Conservation (phyloP, 2,113 vertebrate genomes). For the Porphyrio hochstetteri region DNA sequence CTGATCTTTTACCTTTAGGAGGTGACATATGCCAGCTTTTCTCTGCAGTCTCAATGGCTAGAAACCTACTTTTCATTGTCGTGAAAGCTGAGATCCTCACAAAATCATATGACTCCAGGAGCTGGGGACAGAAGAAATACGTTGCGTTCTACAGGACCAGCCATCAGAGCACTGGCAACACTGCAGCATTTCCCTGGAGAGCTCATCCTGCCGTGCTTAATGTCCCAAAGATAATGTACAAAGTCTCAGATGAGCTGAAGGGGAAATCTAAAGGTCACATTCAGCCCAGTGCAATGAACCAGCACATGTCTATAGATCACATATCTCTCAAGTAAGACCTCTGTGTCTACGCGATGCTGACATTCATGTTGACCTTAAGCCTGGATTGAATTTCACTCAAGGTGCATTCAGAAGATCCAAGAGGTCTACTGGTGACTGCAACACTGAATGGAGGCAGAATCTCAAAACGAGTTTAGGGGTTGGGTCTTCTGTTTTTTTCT, state of each 20-base stretch:
- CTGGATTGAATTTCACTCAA: not conserved
- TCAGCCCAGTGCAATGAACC: not conserved
- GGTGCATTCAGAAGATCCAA: not conserved
- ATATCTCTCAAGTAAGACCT: not conserved
- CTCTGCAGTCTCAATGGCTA: not conserved
- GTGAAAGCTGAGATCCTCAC: conserved; percentile 25
- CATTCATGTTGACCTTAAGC: not conserved
- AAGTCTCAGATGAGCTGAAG: not conserved
- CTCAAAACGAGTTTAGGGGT: not conserved
- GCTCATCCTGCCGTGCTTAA: not conserved
- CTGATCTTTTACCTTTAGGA: not conserved
- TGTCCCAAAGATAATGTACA: conserved; percentile 32
- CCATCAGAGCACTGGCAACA: not conserved
- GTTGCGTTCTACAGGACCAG: not conserved
- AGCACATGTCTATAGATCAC: not conserved
- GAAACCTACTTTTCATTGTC: not conserved
- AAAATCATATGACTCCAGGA: conserved; percentile 9
- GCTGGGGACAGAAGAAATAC: not conserved
- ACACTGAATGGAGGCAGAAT: not conserved
- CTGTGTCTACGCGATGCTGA: not conserved
- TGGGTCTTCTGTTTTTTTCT: rapidly evolving
- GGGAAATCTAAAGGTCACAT: conserved; percentile 34
- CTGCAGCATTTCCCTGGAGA: not conserved
- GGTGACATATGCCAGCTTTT: conserved; percentile 18
- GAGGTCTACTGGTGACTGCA: not conserved